Evolutionary conservation across 2,797 vertebrate genomes (phyloP).

Genomic region (Harpagifer antarcticus): DNA sequence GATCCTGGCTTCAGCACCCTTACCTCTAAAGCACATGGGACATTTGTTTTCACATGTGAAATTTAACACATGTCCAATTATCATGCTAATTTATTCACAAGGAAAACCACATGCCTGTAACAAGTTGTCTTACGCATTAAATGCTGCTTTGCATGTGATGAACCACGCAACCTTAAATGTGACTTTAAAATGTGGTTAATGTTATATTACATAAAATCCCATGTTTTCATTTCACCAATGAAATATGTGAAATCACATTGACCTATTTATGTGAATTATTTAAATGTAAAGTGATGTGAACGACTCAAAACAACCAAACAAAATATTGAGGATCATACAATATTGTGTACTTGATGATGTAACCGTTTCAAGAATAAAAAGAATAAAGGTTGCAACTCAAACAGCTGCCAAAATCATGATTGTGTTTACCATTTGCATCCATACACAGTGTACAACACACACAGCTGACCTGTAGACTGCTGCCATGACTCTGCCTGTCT

Average conservation of each 20-base stretch:
- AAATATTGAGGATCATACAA: background rate
- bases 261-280: background rate
- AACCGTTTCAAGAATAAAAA: constrained; percentile 7
- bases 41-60: constrained; percentile 1
- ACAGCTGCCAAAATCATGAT: background rate
- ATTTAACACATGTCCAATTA: background rate
- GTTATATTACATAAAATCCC: background rate
- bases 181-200: background rate
- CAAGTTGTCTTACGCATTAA: background rate
- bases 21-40: background rate
- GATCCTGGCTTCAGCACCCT: background rate
- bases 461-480: constrained; percentile 51
- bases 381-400: constrained; percentile 15
- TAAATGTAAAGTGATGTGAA: background rate
- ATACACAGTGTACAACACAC: background rate
- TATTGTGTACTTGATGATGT: background rate
- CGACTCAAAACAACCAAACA: background rate
- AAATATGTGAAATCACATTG: background rate
- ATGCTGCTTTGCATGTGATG: background rate
- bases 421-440: constrained; percentile 23
- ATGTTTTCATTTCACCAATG: background rate
- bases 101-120: constrained; percentile 2
- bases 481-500: constrained; percentile 60
- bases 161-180: background rate
- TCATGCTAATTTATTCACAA: background rate